Evolutionary conservation across 2,113 vertebrate genomes (phyloP), one percentile per base, ranked within the genome.

Genomic region (Takifugu bimaculatus): DNA sequence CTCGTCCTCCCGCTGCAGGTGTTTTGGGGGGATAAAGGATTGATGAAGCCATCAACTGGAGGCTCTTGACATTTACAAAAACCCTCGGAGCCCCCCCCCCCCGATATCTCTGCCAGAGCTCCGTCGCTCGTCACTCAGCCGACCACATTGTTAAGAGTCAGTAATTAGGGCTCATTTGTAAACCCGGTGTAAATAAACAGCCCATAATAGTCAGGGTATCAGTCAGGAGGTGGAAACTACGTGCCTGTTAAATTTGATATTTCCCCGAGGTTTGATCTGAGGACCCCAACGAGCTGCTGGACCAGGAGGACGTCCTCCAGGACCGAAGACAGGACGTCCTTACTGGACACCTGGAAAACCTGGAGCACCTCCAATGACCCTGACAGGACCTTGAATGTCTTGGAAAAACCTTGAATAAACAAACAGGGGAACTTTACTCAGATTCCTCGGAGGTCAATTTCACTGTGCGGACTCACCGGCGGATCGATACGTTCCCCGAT

Each of bases 1-100:
- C 85, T 75, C 86, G 7, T 39, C 35, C 35, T 87, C 57, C 88
- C 80, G 85, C 72, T 87, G 86, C 91, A 93, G 91, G 88, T 93
- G 88, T 91, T 93, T 78, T 79, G 60, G 25, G 75, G 78, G 80
- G 88, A 94, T 94, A 94, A 94, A 90, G 90, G 90, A 92, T 83
- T 87, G 86, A 93, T 91, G 91, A 89, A 89, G 85, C 89, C 88
- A 91, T 93, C 88, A 91, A 73, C 83, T 84, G 77, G 84, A 77
- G 88, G 87, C 85, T 80, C 70, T 68, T 92, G 91, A 92, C 90
- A 93, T 93, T 94, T 94, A 85, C 87, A 92, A 85, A 92, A 92
- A 85, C 84, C 91, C 82, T 91, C 92, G 83, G 86, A 88, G 82
- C 86, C 85, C 80, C 72, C 65, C 73, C 53, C 51, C 25, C 43